Percentiles rank a stretch among this genome's conserved stretches.
Evolutionary conservation across 2,113 vertebrate species (phyloP).

Genomic region (Cheilinus undulatus): DNA sequence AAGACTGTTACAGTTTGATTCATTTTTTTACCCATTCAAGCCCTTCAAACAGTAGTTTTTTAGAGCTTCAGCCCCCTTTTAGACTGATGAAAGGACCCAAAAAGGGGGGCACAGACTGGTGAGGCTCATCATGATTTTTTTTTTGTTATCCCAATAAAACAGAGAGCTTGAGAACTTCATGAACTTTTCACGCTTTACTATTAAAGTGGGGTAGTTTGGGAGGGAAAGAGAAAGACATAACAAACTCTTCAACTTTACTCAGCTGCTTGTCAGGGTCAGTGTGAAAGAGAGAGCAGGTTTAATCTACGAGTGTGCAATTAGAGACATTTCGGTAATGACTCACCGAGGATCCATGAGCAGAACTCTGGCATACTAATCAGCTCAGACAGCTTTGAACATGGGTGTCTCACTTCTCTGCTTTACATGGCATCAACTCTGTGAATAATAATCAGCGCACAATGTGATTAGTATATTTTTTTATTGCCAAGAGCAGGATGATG

Average conservation of each 20-base stretch:
- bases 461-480: slow-evolving; percentile 28
- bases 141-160: background rate
- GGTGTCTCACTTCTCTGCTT: slow-evolving; percentile 34
- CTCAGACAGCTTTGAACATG: slow-evolving; percentile 46
- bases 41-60: no score
- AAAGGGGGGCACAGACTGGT: no score
- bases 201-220: background rate
- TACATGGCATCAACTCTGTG: slow-evolving; percentile 12
- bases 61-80: no score
- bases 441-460: slow-evolving; percentile 47
- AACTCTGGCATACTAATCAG: slow-evolving; percentile 56
- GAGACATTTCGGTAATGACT: slow-evolving; percentile 56
- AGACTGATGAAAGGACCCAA: no score
- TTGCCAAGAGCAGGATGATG: background rate
- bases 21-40: no score
- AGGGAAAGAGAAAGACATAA: background rate
- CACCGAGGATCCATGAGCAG: slow-evolving; percentile 32
- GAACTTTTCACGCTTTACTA: background rate
- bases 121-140: background rate
- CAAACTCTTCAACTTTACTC: background rate
- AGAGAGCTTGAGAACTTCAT: background rate
- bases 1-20: no score
- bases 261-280: slow-evolving; percentile 29
- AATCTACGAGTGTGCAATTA: slow-evolving; percentile 49
- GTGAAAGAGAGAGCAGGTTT: slow-evolving; percentile 24